Conservation (phyloP, 2,113 vertebrate genomes). For the Neotragus moschatus region DNA sequence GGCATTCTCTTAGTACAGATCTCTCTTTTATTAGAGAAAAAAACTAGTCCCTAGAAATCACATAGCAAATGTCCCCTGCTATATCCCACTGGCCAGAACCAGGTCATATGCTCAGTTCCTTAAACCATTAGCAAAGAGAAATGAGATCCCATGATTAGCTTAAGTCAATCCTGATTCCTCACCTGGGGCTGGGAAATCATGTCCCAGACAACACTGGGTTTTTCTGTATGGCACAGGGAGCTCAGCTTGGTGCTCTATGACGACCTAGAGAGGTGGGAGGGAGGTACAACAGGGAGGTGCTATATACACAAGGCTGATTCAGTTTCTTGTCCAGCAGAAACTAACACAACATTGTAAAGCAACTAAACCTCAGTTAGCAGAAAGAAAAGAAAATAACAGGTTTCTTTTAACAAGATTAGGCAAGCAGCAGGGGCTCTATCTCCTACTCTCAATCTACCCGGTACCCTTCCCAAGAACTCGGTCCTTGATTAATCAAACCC, state of each 20-base stretch:
- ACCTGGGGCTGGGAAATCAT: background rate
- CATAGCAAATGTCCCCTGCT: background rate
- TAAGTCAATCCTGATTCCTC: background rate
- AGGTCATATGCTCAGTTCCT: background rate
- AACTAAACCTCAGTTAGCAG: background rate
- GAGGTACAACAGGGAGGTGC: background rate
- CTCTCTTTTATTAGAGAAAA: background rate
- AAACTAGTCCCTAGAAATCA: background rate
- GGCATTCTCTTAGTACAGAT: background rate
- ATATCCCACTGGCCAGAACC: background rate
- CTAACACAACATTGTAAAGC: background rate
- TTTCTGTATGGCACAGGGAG: background rate
- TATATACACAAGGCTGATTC: background rate
- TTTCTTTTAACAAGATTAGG: background rate
- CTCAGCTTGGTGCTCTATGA: background rate
- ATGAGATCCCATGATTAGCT: background rate
- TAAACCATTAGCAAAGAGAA: background rate
- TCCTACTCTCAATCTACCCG: background rate
- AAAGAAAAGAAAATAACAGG: background rate
- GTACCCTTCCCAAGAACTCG: background rate
- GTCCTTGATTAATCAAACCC: background rate
- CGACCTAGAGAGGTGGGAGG: background rate
- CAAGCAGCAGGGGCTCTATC: background rate
- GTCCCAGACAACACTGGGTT: background rate
- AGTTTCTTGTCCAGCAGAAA: background rate